Evolutionary conservation across 2,797 vertebrate genomes (phyloP), one percentile per base, ranked within the genome.

Genomic region (Falco novaeseelandiae): DNA sequence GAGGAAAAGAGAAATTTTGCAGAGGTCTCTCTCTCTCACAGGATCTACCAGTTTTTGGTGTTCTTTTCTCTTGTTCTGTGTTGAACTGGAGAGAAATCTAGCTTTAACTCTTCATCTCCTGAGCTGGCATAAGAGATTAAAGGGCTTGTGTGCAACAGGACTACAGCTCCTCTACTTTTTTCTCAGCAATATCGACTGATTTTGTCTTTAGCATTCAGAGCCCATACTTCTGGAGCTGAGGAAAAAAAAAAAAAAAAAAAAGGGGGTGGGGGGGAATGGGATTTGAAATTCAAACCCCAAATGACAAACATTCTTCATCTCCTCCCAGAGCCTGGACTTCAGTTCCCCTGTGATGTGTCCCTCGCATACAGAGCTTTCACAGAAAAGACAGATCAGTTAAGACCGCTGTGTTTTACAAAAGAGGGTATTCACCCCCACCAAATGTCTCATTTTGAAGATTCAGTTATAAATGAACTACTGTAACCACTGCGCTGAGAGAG

Each of bases 31-130:
- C 59, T 59, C 66, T 87, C 62, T 13, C 46, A 32, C 25, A 36
- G 0, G 2, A 46, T 61, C 44, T 73, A 5, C 30, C 19, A 29
- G 7, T 0, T 52, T 66, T 38, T 36, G 21, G 46, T 14, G 15
- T 12, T 17, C n/a, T 52, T 66, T 54, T 9, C n/a, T 80, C 58
- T 76, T 52, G 19, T 59, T 93, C 32, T 52, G 18, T 59, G 20
- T 58, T 70, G 34, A 73, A 26, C 38, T 21, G 29, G 49, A 51
- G 27, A 81, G 57, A 91, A 81, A 61, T 51, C 27, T 36, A 29
- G 23, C 36, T 90, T 86, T 63, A 83, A 78, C 29, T 83, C 44
- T 72, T 42, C 14, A 32, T 32, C 10, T 83, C 74, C 71, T 67
- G 51, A 59, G n/a, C 73, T 76, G 44, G 76, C 49, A 76, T 15